Base-by-base conservation (phyloP, 2,888 invertebrate species). In the Brachyopa scutellaris region DNA sequence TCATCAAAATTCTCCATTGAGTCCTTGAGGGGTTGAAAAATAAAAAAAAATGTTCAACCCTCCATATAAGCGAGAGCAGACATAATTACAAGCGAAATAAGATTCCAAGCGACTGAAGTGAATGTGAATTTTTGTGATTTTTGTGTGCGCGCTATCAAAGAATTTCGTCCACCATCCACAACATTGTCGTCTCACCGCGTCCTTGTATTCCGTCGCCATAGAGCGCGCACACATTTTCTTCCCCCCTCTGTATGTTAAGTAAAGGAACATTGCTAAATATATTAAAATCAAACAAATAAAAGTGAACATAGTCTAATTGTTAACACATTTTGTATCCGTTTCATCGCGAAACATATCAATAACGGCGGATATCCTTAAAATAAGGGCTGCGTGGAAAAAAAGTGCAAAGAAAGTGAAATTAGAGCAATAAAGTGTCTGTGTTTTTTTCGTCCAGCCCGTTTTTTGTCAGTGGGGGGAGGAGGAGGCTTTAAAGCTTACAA, bases 81-180 rank as follows among this genome's bases (percentile, higher is more conserved):
- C 23, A 53, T 15, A 1, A 13, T 36, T 33, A 45, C n/a, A n/a
- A 6, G 8, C 45, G 2, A 19, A 51, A 26, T 29, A 7, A 4
- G 11, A 21, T 51, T 11, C 11, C 19, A 11, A 57, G 0, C 11
- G n/a, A 11, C 7, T 8, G 11, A 13, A 66, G 15, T 33, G 33
- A 49, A 38, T 49, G 36, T 51, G 11, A 33, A 53, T 42, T n/a
- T n/a, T 26, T 5, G 26, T 26, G 26, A 26, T 5, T 5, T 49
- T 42, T 13, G 8, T 42, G 38, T 38, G 19, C 13, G 26, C 31
- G 53, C 45, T 47, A 49, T 55, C 29, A 47, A 77, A 64, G 69
- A 67, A 42, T 51, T 78, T 64, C 26, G 49, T 78, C 38, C 59
- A 66, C 51, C 40, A 70, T 76, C 69, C 62, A 61, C 61, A 61